Evolutionary conservation across 2,797 vertebrate species (phyloP).

Genomic region (Botia kubotai): DNA sequence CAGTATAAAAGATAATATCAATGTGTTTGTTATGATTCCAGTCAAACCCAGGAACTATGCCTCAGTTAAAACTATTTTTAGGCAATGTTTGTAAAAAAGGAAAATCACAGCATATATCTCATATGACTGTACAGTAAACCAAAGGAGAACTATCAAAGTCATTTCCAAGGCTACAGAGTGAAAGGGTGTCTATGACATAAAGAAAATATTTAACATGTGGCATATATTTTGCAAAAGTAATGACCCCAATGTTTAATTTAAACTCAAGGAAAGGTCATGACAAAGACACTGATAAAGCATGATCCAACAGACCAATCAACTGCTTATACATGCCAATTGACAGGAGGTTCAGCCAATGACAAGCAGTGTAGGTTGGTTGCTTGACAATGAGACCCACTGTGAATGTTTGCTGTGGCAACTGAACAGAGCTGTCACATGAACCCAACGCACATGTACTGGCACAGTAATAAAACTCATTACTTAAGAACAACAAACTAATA

Average conservation of each 20-base stretch:
- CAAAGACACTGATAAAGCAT: constrained; percentile 22
- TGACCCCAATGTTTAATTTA: constrained; percentile 2
- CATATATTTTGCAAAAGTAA: neutral
- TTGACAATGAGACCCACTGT: constrained; percentile 9
- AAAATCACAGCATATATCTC: too few species aligned
- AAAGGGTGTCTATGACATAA: neutral
- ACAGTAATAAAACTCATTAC: neutral
- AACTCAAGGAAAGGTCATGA: constrained; percentile 46
- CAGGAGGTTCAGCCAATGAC: constrained; percentile 6
- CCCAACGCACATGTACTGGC: constrained; percentile 8
- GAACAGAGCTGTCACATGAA: constrained; percentile 53
- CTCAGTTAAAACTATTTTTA: too few species aligned
- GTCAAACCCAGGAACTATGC: too few species aligned
- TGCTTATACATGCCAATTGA: constrained; percentile 6
- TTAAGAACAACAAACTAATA: neutral
- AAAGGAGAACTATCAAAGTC: too few species aligned
- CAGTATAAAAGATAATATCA: too few species aligned
- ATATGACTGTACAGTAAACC: too few species aligned
- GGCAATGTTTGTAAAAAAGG: too few species aligned
- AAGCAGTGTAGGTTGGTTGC: neutral
- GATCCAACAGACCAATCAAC: constrained; percentile 13
- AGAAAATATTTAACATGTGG: neutral
- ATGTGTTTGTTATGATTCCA: too few species aligned
- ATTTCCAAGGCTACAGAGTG: neutral
- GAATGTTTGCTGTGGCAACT: constrained; percentile 70